Evolutionary conservation across 2,797 vertebrate genomes (phyloP).

Genomic region (Epinephelus malabaricus): DNA sequence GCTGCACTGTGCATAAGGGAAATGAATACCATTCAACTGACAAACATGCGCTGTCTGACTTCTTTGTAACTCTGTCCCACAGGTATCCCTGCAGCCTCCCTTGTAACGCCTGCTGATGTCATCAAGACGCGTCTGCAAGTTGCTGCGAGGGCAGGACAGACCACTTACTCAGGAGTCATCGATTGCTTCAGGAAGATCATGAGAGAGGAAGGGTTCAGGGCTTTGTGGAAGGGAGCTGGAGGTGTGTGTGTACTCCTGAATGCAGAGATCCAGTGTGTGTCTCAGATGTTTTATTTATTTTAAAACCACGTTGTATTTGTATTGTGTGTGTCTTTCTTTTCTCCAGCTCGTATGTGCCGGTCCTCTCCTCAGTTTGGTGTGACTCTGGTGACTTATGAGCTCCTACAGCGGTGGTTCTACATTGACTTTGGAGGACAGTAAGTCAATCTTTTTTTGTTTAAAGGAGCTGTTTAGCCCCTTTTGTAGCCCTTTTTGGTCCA

Average conservation of each 20-base stretch:
- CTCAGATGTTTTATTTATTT: background rate
- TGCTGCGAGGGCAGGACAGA: slow-evolving; percentile 96
- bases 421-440: slow-evolving; percentile 98
- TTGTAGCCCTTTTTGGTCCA: too few species aligned
- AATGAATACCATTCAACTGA: too few species aligned
- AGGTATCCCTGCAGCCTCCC: slow-evolving; percentile 97
- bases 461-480: too few species aligned
- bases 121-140: slow-evolving; percentile 99
- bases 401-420: slow-evolving; percentile 97
- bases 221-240: slow-evolving; percentile 98
- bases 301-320: background rate
- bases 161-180: slow-evolving; percentile 92
- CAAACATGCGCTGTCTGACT: background rate
- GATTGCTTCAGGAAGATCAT: slow-evolving; percentile 97
- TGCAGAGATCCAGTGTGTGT: rapidly evolving
- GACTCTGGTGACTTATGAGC: slow-evolving; percentile 96
- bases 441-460: slow-evolving; percentile 71
- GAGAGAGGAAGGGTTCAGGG: slow-evolving; percentile 93
- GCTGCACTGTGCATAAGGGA: too few species aligned
- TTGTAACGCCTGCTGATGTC: slow-evolving; percentile 98
- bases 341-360: slow-evolving; percentile 95
- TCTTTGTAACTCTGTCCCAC: slow-evolving; percentile 33
- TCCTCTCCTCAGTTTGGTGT: slow-evolving; percentile 99
- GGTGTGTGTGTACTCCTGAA: slow-evolving; percentile 79
- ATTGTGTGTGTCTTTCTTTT: background rate